Evolutionary conservation across 2,888 invertebrate genomes (phyloP).

Genomic region (Pollenia griseotomentosa): DNA sequence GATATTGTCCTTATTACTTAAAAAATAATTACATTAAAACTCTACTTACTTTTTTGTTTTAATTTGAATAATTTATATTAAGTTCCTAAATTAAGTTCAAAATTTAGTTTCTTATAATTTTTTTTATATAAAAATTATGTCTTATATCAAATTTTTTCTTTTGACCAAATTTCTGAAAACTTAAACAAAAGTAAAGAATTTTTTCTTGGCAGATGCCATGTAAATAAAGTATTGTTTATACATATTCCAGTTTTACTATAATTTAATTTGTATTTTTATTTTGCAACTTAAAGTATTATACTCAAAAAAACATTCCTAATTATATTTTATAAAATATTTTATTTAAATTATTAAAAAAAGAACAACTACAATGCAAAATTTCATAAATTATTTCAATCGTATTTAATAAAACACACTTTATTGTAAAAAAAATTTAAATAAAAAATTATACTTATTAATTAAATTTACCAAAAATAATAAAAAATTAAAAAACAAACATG

Average conservation of each 20-base stretch:
- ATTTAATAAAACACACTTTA: conserved; percentile 55
- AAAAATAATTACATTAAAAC: conserved; percentile 20
- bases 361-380: conserved; percentile 60
- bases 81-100: not conserved
- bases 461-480: conserved; percentile 30
- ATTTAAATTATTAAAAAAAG: conserved; percentile 36
- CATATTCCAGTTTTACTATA: conserved; percentile 17
- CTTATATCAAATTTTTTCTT: not conserved
- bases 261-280: conserved; percentile 34
- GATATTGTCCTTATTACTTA: conserved; percentile 46
- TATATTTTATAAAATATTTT: conserved; percentile 48
- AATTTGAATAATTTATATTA: conserved; percentile 30
- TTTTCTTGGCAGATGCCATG: not conserved
- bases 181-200: too few species aligned
- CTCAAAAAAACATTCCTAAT: conserved; percentile 61
- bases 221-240: conserved; percentile 33
- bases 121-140: not conserved
- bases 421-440: conserved; percentile 34
- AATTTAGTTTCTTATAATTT: not conserved
- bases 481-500: conserved; percentile 47
- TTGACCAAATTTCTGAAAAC: too few species aligned
- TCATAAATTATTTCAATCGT: conserved; percentile 57
- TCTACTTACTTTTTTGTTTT: conserved; percentile 32
- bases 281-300: conserved; percentile 61
- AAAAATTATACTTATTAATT: conserved; percentile 34